Conservation (phyloP, 2,888 invertebrate genomes). For the Lochmaea crataegi region DNA sequence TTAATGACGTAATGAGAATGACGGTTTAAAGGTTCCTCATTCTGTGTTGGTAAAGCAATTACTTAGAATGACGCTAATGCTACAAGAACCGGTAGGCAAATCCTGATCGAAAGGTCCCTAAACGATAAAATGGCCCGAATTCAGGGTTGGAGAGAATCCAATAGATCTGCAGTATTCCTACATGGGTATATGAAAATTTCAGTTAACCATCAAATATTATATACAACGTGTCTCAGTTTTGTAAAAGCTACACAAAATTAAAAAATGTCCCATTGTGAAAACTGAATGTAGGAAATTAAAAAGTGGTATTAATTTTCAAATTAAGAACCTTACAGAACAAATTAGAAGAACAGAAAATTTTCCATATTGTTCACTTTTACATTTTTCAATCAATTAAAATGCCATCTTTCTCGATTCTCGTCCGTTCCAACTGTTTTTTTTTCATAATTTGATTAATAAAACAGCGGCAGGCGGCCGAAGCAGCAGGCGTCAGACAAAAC, state of each 20-base stretch:
- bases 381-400: conserved; percentile 45
- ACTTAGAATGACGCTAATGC: conserved; percentile 51
- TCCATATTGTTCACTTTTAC: conserved; percentile 19
- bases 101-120: conserved; percentile 36
- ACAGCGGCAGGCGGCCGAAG: conserved; percentile 15
- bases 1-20: conserved; percentile 50
- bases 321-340: conserved; percentile 10
- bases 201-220: neutral
- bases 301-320: neutral
- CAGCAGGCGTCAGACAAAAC: conserved; percentile 32
- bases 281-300: neutral
- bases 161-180: conserved; percentile 11
- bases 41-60: conserved; percentile 46
- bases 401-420: conserved; percentile 42
- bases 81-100: conserved; percentile 55
- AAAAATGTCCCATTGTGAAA: neutral
- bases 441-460: conserved; percentile 41
- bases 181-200: neutral
- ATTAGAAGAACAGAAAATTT: conserved; percentile 23
- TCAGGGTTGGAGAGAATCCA: conserved; percentile 11
- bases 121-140: conserved; percentile 21
- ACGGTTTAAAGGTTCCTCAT: conserved; percentile 45
- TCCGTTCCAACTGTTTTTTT: conserved; percentile 40
- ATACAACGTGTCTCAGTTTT: neutral
- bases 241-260: neutral